A percentile compares a stretch with the other conserved stretches of the same genome.
Evolutionary conservation across 92 coral and sea anemone species (phyloP).

Genomic region (Porites lobata): DNA sequence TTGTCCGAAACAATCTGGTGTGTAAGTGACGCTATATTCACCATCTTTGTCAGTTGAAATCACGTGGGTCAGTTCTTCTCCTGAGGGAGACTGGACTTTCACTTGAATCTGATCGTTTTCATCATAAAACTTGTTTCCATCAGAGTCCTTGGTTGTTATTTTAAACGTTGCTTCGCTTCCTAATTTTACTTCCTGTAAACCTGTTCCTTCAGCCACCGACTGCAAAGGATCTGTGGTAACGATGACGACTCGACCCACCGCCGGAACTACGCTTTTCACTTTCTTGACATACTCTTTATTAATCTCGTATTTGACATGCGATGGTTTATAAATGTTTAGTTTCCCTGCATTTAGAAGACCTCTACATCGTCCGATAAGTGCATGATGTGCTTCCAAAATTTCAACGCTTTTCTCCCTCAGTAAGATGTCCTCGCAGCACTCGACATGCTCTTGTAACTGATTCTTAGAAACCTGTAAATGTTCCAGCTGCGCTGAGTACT

Average conservation of each 20-base stretch:
- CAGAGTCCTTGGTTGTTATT: constrained; percentile 53
- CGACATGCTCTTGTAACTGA: not conserved
- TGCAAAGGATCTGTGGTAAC: constrained; percentile 42
- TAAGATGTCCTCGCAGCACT: not conserved
- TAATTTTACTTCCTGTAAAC: constrained; percentile 26
- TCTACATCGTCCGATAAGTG: not conserved
- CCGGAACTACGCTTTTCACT: not conserved
- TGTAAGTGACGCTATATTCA: constrained; percentile 44
- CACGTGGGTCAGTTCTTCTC: not conserved
- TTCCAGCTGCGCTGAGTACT: not conserved
- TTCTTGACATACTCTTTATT: not conserved
- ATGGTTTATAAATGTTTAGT: no score
- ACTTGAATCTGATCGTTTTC: constrained; percentile 60
- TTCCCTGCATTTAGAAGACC: not conserved
- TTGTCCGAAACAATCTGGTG: constrained; percentile 41
- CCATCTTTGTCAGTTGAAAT: constrained; percentile 53
- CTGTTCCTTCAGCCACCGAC: constrained; percentile 36
- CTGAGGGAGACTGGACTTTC: constrained; percentile 32
- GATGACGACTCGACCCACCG: constrained; percentile 45
- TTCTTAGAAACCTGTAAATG: no score
- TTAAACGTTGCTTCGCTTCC: constrained; percentile 43
- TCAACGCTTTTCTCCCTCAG: not conserved
- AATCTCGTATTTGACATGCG: no score
- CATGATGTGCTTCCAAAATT: not conserved
- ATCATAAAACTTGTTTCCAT: constrained; percentile 63